Evolutionary conservation across 2,797 vertebrate species (phyloP).

Genomic region (Cetoscarus ocellatus): DNA sequence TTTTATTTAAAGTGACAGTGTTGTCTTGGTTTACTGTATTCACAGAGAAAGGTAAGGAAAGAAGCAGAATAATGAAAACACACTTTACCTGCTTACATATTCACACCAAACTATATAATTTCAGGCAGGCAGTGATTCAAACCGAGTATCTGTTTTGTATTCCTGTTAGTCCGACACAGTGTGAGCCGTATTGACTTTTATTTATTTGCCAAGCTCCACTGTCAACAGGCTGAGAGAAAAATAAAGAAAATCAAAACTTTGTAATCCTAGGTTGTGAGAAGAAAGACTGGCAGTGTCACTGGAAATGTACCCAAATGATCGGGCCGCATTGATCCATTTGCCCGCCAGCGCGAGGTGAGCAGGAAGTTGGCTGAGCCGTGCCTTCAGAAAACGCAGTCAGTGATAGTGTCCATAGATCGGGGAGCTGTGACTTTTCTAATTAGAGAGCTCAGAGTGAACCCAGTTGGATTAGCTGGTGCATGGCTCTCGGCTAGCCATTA

Average conservation of each 20-base stretch:
- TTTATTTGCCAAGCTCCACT: conserved; percentile 40
- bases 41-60: conserved; percentile 33
- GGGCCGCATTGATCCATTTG: conserved; percentile 57
- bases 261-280: conserved; percentile 55
- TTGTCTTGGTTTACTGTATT: conserved; percentile 23
- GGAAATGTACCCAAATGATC: conserved; percentile 56
- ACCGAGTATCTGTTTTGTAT: conserved; percentile 47
- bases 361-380: conserved; percentile 58
- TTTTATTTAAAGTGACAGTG: conserved; percentile 28
- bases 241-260: conserved; percentile 66
- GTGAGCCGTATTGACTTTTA: conserved; percentile 54
- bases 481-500: conserved; percentile 78
- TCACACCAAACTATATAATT: conserved; percentile 28
- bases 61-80: conserved; percentile 4
- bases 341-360: conserved; percentile 53
- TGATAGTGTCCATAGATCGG: conserved; percentile 73
- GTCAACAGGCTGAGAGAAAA: conserved; percentile 45
- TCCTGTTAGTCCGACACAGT: conserved; percentile 43
- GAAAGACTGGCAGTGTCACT: conserved; percentile 43
- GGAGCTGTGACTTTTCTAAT: conserved; percentile 80
- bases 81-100: conserved; percentile 15
- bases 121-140: conserved; percentile 40
- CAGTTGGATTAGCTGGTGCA: conserved; percentile 74
- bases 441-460: conserved; percentile 77
- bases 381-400: conserved; percentile 61